phyloP scores from a whole-genome alignment of 2,797 vertebrate genomes.

The Phoeniculus purpureus region DNA sequence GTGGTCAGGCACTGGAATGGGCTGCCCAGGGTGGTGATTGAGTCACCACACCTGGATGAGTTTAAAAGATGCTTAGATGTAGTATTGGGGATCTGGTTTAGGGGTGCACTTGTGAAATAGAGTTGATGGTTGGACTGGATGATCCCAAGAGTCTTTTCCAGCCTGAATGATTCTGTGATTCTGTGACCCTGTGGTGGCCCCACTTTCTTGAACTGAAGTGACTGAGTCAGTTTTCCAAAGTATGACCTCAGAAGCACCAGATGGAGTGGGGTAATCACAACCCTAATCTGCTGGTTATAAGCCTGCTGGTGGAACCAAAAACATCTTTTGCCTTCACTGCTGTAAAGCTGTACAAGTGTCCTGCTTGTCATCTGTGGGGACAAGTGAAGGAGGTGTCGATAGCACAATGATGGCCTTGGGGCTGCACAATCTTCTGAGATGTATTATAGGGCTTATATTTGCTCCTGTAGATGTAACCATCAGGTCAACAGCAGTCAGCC shows the following conservation, averaged over 20 bases:
- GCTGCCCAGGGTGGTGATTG: no score
- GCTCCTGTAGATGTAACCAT: neutral
- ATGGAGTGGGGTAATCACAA: neutral
- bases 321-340: neutral
- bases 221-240: neutral
- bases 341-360: neutral
- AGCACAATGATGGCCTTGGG: rapidly evolving
- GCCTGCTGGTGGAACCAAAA: neutral
- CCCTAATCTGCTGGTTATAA: neutral
- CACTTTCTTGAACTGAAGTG: neutral
- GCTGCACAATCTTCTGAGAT: rapidly evolving
- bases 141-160: no score
- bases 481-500: neutral
- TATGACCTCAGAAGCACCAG: neutral
- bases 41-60: no score
- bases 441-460: rapidly evolving
- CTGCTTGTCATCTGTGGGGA: neutral
- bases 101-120: no score
- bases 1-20: no score
- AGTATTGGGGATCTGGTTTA: no score
- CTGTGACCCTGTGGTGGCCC: no score
- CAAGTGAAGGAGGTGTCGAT: rapidly evolving
- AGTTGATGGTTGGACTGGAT: no score
- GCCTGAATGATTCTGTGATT: no score
- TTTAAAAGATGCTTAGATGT: no score